Evolutionary conservation across 2,113 vertebrate genomes (phyloP).

Genomic region (Pollimyrus isidori): DNA sequence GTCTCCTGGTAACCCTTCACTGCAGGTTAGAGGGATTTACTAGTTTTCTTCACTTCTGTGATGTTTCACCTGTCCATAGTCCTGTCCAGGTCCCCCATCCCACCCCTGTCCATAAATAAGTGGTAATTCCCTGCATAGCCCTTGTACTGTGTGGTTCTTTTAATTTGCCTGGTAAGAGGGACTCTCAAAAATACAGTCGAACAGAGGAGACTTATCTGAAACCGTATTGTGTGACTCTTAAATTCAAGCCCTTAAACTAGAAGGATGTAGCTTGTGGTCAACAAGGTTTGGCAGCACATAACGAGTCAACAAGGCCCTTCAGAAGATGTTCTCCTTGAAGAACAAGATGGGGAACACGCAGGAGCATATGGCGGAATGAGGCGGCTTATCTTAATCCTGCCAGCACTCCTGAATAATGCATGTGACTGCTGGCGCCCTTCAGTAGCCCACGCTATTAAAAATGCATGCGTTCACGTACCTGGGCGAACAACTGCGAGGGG

Average conservation of each 20-base stretch:
- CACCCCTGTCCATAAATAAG: background rate
- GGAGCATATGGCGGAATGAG: conserved; percentile 43
- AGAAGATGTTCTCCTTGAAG: conserved; percentile 7
- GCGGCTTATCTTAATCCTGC: conserved; percentile 34
- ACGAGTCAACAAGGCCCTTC: background rate
- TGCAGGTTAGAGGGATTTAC: background rate
- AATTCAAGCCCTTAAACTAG: background rate
- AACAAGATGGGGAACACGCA: background rate
- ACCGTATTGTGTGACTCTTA: background rate
- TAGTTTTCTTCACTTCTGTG: background rate
- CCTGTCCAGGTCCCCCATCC: background rate
- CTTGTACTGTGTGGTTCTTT: background rate
- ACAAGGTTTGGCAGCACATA: background rate
- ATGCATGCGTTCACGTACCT: conserved; percentile 23
- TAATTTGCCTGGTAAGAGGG: background rate
- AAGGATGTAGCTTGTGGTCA: background rate
- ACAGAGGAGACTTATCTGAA: background rate
- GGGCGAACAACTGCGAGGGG: background rate
- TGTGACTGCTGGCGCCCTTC: conserved; percentile 27
- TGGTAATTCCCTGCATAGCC: background rate
- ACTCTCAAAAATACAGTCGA: background rate
- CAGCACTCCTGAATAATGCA: conserved; percentile 52
- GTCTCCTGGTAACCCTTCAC: background rate
- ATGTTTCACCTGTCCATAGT: background rate
- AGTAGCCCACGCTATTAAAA: conserved; percentile 27